Base-by-base conservation (phyloP, 2,888 invertebrate genomes). In the Eupithecia vulgata region DNA sequence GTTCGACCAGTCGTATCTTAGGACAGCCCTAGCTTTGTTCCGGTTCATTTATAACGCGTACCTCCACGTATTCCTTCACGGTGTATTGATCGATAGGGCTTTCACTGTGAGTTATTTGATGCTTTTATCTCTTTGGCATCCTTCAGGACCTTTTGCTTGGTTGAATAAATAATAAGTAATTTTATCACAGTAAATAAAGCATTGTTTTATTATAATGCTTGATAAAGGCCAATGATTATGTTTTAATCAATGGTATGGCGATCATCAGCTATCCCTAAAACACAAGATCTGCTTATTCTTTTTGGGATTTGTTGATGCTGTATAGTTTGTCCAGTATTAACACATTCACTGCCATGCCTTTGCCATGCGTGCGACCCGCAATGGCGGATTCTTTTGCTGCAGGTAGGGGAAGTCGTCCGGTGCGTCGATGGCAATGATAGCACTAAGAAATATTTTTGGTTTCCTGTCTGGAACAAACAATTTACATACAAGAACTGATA, bases 31-130 rank as follows among this genome's bases (percentile, higher is more conserved):
- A 62, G 71, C 67, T 68, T 71, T 66, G 57, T 75, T 66, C 68
- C 72, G 73, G 70, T 75, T 73, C 69, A 71, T 59, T 71, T 74
- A 25, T 61, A 57, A 30, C 73, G 67, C 75, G 73, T 65, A 74
- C 69, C 57, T 25, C 42, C 64, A 42, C 68, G 21, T 68, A 15
- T 40, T 52, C 42, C 66, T 69, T 65, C 35, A 57, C 37, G 17
- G 25, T 68, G 68, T 59, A 68, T 42, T 59, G 68, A 68, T 61
- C 45, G 42, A 62, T 62, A 69, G 69, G 70, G 64, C 65, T 59
- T 35, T 65, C 48, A n/a, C 52, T 61, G 15, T 35, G 34, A 62
- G 67, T 57, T 61, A 69, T 71, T 68, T 61, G 61, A 61, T 34
- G 8, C 12, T 21, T 0, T 25, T 57, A 57, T 61, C 30, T 17